phyloP scores from a whole-genome alignment of 2,888 invertebrate genomes.

The Hecatera dysodea region DNA sequence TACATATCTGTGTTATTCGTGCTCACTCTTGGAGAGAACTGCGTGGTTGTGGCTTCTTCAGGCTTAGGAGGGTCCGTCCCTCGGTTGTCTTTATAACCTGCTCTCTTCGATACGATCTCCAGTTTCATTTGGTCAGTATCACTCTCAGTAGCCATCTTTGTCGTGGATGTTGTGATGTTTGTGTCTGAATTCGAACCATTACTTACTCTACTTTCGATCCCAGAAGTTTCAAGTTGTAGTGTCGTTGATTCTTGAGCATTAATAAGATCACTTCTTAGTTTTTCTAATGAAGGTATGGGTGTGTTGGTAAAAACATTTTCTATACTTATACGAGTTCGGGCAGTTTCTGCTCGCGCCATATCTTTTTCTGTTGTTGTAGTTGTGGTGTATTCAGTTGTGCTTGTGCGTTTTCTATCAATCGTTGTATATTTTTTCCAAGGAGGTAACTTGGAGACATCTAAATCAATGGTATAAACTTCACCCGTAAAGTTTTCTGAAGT shows the following conservation, averaged over 20 bases:
- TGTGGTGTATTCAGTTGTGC: constrained; percentile 53
- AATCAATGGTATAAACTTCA: constrained; percentile 24
- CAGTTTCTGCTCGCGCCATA: constrained; percentile 70
- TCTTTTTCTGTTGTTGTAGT: constrained; percentile 64
- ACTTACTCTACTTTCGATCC: constrained; percentile 27
- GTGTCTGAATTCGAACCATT: constrained; percentile 16
- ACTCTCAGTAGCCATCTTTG: constrained; percentile 14
- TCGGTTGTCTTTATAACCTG: constrained; percentile 81
- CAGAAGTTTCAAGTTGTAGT: constrained; percentile 6
- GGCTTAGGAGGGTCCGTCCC: constrained; percentile 63
- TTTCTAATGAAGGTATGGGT: constrained; percentile 72
- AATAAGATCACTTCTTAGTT: constrained; percentile 60
- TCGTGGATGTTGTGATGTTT: constrained; percentile 14
- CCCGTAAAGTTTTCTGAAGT: constrained; percentile 15
- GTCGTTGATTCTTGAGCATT: constrained; percentile 42
- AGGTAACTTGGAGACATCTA: constrained; percentile 50
- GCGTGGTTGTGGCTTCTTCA: constrained; percentile 46
- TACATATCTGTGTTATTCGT: constrained; percentile 58
- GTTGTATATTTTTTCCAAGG: constrained; percentile 74
- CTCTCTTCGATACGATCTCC: constrained; percentile 78
- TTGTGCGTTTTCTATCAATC: constrained; percentile 72
- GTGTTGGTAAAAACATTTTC: constrained; percentile 68
- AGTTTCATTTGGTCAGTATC: constrained; percentile 44
- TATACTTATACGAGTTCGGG: constrained; percentile 66
- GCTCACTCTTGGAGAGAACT: constrained; percentile 11